Evolutionary conservation across 2,888 invertebrate species (phyloP).

Genomic region (Tinea pellionella): DNA sequence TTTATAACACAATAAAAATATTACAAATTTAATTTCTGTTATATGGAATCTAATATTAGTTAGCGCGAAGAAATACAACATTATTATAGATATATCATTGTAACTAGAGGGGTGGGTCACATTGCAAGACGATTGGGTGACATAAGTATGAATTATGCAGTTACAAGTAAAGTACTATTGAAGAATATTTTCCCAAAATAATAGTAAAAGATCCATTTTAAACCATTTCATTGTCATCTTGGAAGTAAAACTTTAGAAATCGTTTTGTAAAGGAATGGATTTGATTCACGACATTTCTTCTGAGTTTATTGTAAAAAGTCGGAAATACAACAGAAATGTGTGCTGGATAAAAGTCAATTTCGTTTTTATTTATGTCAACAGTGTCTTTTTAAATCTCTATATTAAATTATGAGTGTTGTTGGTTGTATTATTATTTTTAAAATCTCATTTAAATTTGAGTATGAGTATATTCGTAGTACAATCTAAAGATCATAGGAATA

Average conservation of each 20-base stretch:
- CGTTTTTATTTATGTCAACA: background rate
- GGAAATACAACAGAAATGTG: background rate
- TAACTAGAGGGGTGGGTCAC: too few species aligned
- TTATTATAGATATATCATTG: too few species aligned
- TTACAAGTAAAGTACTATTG: too few species aligned
- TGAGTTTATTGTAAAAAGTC: conserved; percentile 1
- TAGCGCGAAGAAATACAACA: too few species aligned
- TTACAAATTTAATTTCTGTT: background rate
- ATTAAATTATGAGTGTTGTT: too few species aligned
- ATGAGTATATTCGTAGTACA: too few species aligned
- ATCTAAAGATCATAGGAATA: too few species aligned
- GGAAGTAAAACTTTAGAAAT: conserved; percentile 11
- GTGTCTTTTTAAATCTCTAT: too few species aligned
- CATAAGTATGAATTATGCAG: too few species aligned
- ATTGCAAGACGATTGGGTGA: too few species aligned
- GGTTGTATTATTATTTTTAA: too few species aligned
- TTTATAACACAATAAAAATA: conserved; percentile 2
- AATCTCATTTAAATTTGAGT: too few species aligned
- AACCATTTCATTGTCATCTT: background rate
- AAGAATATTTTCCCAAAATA: background rate
- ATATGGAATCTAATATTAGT: background rate
- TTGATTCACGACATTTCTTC: background rate
- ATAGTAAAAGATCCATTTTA: background rate
- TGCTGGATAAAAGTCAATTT: conserved; percentile 9
- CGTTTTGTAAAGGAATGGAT: conserved; percentile 7